Percentiles rank a stretch among this genome's conserved stretches.
phyloP scores from a whole-genome alignment of 2,888 invertebrate species.

The Zaprionus obscuricornis region DNA sequence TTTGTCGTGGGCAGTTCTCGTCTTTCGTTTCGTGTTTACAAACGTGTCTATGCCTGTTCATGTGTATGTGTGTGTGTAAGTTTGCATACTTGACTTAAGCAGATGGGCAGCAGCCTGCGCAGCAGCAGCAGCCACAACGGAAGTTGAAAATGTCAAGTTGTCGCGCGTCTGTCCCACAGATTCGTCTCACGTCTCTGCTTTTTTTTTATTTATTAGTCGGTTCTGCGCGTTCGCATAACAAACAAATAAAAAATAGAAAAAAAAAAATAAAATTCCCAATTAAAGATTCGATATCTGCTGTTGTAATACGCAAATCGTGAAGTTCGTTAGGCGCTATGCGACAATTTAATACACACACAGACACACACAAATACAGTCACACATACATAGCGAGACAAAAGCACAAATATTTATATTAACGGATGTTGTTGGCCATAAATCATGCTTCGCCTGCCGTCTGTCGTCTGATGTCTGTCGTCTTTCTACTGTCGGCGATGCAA shows the following conservation, averaged over 20 bases:
- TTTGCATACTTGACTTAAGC: slow-evolving; percentile 28
- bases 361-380: not conserved
- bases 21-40: slow-evolving; percentile 32
- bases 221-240: not conserved
- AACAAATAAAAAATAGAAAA: not conserved
- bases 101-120: slow-evolving; percentile 30
- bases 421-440: slow-evolving; percentile 68
- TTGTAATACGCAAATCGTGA: slow-evolving; percentile 44
- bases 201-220: slow-evolving; percentile 59
- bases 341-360: slow-evolving; percentile 32
- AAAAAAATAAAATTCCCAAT: slow-evolving; percentile 7
- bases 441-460: slow-evolving; percentile 51
- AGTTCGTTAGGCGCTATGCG: slow-evolving; percentile 43
- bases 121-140: slow-evolving; percentile 24
- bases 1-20: slow-evolving; percentile 61
- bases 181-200: slow-evolving; percentile 38
- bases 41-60: not conserved
- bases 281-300: slow-evolving; percentile 24
- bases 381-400: not conserved
- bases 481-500: slow-evolving; percentile 60
- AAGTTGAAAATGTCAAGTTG: slow-evolving; percentile 55
- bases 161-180: slow-evolving; percentile 33
- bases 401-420: slow-evolving; percentile 37
- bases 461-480: slow-evolving; percentile 17
- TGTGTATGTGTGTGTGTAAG: slow-evolving; percentile 3